Evolutionary conservation across 2,888 invertebrate genomes (phyloP), one percentile per base, ranked within the genome.

Genomic region (Drosophila niveifrons): DNA sequence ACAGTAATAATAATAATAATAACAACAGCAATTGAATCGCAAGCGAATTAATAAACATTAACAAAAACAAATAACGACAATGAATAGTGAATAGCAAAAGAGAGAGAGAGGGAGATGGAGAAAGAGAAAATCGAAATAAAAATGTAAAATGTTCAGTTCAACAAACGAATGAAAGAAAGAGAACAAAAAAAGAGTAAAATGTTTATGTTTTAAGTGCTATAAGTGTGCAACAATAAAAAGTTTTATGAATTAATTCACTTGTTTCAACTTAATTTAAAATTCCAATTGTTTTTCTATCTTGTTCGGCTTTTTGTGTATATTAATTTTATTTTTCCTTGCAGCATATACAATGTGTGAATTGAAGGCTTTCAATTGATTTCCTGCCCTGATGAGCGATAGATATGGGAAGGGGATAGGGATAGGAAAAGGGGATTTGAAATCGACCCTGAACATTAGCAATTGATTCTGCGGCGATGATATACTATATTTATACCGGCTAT

Each of bases 221-320:
- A 67, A 72, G 66, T 83, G 89, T 88, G 86, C 88, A 82, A 89
- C 73, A 79, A 79, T 85, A 89, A 83, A 83, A 89, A 66, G 53
- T 82, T 83, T 66, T 76, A 82, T 69, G 79, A 84, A 85, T 82
- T 78, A 66, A 82, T 63, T 71, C 47, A 48, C 63, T 66, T 61
- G 47, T 36, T 65, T 74, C 61, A 17, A 65, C 57, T 53, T 50
- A 55, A 73, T 64, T 65, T 31, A 7, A 44, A 65, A 31, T 51
- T 15, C 6, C 36, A n/a, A 36, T 52, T 57, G 6, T 31, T 52
- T 3, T 52, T 28, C 18, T 57, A 56, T 23, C 23, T 2, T 44
- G 55, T 34, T 43, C 31, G 11, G 34, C 3, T 10, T 34, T 34
- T 23, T 23, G 23, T 23, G 23, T 23, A 23, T 6, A 44, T 34